Percentiles rank a stretch among this genome's conserved stretches.
Conservation (phyloP, 2,797 vertebrate species). For the Poeciliopsis turneri region DNA sequence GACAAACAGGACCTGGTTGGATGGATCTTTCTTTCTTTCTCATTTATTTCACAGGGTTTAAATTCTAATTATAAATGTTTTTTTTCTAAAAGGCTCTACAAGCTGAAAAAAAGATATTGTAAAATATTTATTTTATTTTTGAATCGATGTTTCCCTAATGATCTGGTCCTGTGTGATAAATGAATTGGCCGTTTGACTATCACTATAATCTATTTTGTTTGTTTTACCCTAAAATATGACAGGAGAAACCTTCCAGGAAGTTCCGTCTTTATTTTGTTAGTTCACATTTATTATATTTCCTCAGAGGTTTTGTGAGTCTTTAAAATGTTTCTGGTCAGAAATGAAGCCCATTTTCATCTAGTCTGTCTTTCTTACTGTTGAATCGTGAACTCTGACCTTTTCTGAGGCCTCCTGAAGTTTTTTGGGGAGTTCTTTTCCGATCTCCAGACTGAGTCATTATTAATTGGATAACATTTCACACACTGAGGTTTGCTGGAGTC, state of each 20-base stretch:
- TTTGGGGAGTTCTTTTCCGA: not conserved
- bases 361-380: not conserved
- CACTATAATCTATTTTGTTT: not conserved
- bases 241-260: not conserved
- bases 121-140: not conserved
- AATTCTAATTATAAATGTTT: not conserved
- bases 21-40: not conserved
- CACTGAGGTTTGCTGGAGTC: not conserved
- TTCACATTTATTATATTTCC: not conserved
- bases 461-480: not conserved
- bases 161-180: not conserved
- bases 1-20: too few relatives aligned
- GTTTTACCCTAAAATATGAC: not conserved
- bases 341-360: not conserved
- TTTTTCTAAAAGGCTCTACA: not conserved
- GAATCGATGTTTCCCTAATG: not conserved
- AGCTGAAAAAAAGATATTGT: too few relatives aligned
- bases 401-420: not conserved
- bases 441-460: not conserved
- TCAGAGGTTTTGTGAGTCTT: not conserved
- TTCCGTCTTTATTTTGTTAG: not conserved
- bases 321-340: not conserved
- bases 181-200: not conserved
- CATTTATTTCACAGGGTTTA: not conserved
- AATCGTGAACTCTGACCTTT: not conserved